Percentiles rank a stretch among this genome's conserved stretches.
phyloP scores from a whole-genome alignment of 2,113 vertebrate species.

The Ctenomys sociabilis region DNA sequence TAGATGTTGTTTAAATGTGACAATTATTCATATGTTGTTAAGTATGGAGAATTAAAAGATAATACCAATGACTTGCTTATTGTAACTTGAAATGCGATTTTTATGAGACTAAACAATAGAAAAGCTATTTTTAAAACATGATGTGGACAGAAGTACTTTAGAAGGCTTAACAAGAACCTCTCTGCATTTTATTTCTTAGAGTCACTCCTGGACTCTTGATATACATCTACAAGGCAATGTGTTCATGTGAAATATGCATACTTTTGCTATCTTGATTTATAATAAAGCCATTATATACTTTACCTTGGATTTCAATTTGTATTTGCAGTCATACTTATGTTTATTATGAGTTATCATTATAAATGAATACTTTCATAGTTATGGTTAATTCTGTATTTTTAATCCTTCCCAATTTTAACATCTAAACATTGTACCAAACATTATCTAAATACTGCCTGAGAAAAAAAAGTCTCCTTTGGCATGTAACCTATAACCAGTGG shows the following conservation, averaged over 20 bases:
- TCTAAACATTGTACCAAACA: neutral
- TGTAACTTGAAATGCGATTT: conserved; percentile 62
- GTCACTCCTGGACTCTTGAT: conserved; percentile 34
- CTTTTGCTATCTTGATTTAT: conserved; percentile 53
- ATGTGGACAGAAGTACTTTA: conserved; percentile 61
- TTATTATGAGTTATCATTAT: conserved; percentile 48
- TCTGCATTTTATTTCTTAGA: conserved; percentile 49
- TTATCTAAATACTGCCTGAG: neutral
- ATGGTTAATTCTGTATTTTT: conserved; percentile 49
- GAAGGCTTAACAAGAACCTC: conserved; percentile 49
- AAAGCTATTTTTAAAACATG: conserved; percentile 61
- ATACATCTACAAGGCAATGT: conserved; percentile 29
- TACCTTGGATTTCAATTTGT: conserved; percentile 49
- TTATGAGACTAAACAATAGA: conserved; percentile 50
- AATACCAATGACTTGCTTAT: conserved; percentile 33
- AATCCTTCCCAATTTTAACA: conserved; percentile 12
- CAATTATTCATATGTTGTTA: conserved; percentile 36
- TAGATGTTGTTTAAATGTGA: conserved; percentile 22
- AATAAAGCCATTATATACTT: conserved; percentile 48
- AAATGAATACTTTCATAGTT: conserved; percentile 66
- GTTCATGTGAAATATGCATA: conserved; percentile 59
- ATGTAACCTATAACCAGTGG: neutral
- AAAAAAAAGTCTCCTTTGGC: neutral
- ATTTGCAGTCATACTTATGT: conserved; percentile 23
- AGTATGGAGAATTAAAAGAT: conserved; percentile 20